Evolutionary conservation across 1,140 invertebrate genomes (phyloP), one percentile per base, ranked within the genome.

Genomic region (Papilio dardanus): DNA sequence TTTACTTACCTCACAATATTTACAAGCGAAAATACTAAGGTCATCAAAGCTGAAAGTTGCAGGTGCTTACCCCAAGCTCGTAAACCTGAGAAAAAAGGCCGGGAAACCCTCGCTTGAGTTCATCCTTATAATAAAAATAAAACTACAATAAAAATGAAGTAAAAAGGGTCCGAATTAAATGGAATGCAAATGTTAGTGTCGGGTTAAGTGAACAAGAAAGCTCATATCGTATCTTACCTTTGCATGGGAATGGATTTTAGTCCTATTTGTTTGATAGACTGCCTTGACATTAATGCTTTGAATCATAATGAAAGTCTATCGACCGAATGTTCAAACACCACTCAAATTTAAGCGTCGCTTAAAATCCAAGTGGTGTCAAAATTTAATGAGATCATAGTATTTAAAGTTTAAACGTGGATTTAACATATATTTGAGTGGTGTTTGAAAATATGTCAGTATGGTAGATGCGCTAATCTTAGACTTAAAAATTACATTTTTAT

Each of bases 91-190:
- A 88, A 88, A 84, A 74, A 82, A 87, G 86, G 80, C 80, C 80
- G 74, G 79, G 71, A 77, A 86, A 83, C 88, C 86, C 85, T 85
- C 84, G 79, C 77, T n/a, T 33, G 66, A 78, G 76, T 78, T 80
- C 77, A 80, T 79, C 79, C 82, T 79, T 50, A 76, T 79, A 85
- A 89, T 89, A 88, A 89, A 89, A 89, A 88, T 89, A 89, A 89
- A 91, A 86, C 79, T 79, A 88, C 87, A 88, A 82, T 91, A 88
- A 91, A 89, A 84, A 83, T 71, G 76, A 83, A 80, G 80, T 86
- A 85, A 83, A 88, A 87, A 88, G 81, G 86, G 84, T 85, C 85
- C 84, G 86, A 91, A 91, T 89, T 87, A 91, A 91, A 91, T 91
- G 88, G 86, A 88, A 91, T 91, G 89, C 88, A 91, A 91, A 91